Conservation (phyloP, 2,113 vertebrate genomes). For the Aramus guarauna region DNA sequence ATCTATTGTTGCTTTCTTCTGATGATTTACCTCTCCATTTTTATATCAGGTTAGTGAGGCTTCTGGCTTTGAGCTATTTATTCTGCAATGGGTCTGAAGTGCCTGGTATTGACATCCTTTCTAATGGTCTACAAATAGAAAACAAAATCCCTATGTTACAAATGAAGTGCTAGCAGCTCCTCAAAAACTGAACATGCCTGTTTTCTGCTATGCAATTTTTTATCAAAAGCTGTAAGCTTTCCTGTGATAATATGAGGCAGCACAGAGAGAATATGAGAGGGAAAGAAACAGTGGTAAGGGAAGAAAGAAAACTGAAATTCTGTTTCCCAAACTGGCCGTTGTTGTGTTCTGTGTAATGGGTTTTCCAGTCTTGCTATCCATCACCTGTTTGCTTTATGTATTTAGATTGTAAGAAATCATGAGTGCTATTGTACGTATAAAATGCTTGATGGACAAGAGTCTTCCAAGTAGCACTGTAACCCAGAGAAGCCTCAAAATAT, state of each 20-base stretch:
- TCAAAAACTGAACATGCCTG: background rate
- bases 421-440: background rate
- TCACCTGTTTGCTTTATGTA: background rate
- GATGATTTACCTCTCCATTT: background rate
- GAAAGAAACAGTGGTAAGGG: background rate
- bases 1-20: background rate
- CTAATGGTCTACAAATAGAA: background rate
- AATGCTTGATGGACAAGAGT: background rate
- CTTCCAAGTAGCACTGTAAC: background rate
- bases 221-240: background rate
- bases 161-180: background rate
- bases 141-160: background rate
- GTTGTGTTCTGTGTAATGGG: background rate
- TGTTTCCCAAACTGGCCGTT: background rate
- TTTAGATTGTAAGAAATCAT: background rate
- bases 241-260: background rate
- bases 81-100: background rate
- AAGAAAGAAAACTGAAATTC: background rate
- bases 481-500: background rate
- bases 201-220: background rate
- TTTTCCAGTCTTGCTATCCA: background rate
- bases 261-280: background rate
- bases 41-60: background rate
- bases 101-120: background rate
- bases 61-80: background rate